Evolutionary conservation across 2,113 vertebrate genomes (phyloP).

Genomic region (Hypomesus transpacificus): DNA sequence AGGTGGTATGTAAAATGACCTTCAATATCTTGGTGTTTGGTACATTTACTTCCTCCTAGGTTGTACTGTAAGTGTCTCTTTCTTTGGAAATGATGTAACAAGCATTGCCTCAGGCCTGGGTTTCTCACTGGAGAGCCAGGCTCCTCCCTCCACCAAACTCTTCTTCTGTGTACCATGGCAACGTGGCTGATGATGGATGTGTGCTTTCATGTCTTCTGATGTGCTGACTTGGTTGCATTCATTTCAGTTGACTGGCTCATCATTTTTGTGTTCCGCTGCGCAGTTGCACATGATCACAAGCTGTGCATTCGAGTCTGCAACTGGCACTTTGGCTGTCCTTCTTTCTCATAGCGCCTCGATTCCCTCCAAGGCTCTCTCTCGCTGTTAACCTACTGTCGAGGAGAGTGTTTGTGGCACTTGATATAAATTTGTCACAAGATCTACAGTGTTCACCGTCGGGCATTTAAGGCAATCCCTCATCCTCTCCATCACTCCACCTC

Average conservation of each 20-base stretch:
- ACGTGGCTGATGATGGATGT: not conserved
- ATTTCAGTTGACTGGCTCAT: not conserved
- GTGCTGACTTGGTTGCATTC: not conserved
- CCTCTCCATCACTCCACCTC: too few species aligned
- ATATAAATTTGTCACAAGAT: too few species aligned
- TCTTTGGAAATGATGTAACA: not conserved
- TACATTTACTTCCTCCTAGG: not conserved
- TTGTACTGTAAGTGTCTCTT: not conserved
- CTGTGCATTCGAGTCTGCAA: not conserved
- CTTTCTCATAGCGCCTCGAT: too few species aligned
- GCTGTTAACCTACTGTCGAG: too few species aligned
- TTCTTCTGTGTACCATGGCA: not conserved
- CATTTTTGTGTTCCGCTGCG: not conserved
- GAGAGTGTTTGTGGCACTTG: too few species aligned
- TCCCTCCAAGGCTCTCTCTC: too few species aligned
- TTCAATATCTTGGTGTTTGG: too few species aligned
- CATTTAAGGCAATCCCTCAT: too few species aligned
- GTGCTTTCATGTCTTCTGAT: not conserved
- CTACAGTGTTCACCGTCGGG: too few species aligned
- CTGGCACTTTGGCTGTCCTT: not conserved
- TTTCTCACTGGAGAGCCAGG: not conserved
- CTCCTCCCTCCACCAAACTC: too few species aligned
- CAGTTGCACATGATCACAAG: constrained; percentile 1
- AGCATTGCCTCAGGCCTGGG: not conserved
- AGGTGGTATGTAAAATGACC: too few species aligned